Evolutionary conservation across 2,113 vertebrate species (phyloP).

Genomic region (Brevimyrus niger): DNA sequence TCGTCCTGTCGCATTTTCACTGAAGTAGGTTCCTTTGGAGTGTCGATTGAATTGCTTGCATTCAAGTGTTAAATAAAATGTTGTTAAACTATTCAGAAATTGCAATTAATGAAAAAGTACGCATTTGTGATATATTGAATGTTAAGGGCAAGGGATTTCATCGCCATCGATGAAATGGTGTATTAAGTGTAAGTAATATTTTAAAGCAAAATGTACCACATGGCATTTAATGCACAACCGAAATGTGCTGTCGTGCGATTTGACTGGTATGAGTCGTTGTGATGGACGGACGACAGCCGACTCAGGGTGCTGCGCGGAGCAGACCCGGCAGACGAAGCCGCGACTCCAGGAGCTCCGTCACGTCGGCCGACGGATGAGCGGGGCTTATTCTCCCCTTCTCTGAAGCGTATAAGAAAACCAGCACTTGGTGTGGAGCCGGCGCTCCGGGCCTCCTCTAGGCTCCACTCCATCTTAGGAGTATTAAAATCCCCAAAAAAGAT

Average conservation of each 20-base stretch:
- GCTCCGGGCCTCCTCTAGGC: background rate
- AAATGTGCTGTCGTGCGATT: background rate
- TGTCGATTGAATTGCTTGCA: background rate
- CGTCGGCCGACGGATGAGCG: background rate
- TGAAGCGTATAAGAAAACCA: background rate
- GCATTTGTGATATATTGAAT: background rate
- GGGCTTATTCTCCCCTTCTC: background rate
- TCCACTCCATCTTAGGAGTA: background rate
- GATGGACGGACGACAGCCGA: too few relatives aligned
- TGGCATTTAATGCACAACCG: background rate
- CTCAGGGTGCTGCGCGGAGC: background rate
- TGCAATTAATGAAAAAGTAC: background rate
- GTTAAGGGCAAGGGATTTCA: background rate
- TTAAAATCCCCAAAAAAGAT: background rate
- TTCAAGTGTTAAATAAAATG: background rate
- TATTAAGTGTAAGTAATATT: background rate
- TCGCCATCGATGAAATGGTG: background rate
- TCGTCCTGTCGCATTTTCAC: background rate
- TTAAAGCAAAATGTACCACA: background rate
- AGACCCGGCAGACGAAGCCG: background rate
- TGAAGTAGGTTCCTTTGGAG: background rate
- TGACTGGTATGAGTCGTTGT: background rate
- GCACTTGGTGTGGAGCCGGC: background rate
- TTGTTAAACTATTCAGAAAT: background rate
- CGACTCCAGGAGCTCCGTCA: background rate